Conservation (phyloP, 2,888 invertebrate genomes). For the Stratiomys singularior region DNA sequence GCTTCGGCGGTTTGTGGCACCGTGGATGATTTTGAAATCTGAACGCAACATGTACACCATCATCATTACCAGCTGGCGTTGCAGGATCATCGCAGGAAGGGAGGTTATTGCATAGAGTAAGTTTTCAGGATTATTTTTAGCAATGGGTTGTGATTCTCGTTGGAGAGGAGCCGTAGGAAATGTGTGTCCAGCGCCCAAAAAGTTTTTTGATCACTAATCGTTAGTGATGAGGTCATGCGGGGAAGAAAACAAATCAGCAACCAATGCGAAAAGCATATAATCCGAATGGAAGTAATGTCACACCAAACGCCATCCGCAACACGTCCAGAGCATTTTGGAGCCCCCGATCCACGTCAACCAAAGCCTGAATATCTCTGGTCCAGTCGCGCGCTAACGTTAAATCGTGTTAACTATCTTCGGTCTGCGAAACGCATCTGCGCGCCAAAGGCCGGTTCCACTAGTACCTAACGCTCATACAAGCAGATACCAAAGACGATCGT, state of each 20-base stretch:
- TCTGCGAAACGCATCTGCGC: background rate
- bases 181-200: too few species aligned
- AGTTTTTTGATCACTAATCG: background rate
- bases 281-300: background rate
- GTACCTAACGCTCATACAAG: too few species aligned
- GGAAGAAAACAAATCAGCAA: background rate
- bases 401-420: background rate
- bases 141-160: background rate
- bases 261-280: too few species aligned
- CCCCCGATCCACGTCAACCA: background rate
- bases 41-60: constrained; percentile 22
- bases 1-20: background rate
- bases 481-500: background rate
- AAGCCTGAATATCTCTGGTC: background rate
- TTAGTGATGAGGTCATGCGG: background rate
- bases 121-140: constrained; percentile 38
- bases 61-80: constrained; percentile 18
- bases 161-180: too few species aligned
- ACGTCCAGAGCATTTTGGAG: background rate
- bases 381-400: background rate
- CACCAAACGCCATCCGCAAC: too few species aligned
- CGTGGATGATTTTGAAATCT: constrained; percentile 4
- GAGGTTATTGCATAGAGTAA: constrained; percentile 19
- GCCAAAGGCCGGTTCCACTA: background rate
- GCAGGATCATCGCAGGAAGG: background rate